A percentile compares a stretch with the other conserved stretches of the same genome.
Evolutionary conservation across 2,888 invertebrate species (phyloP).

Genomic region (Tineola bisselliella): DNA sequence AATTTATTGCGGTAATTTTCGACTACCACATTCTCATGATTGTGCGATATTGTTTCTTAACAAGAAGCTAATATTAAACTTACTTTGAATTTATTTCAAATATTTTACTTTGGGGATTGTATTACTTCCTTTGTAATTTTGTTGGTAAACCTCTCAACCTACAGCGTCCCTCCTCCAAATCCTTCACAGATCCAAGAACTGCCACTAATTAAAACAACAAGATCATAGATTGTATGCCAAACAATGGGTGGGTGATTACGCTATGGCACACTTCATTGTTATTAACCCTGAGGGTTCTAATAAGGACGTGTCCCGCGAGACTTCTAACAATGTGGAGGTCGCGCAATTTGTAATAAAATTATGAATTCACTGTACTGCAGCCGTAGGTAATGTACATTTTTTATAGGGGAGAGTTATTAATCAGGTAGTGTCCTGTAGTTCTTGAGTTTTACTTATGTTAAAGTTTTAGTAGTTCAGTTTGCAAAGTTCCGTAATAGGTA

Average conservation of each 20-base stretch:
- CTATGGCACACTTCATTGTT: conserved; percentile 2
- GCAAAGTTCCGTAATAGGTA: too few relatives aligned
- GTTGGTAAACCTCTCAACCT: too few relatives aligned
- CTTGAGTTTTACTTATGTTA: too few relatives aligned
- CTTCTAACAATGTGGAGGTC: not conserved
- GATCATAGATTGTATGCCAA: not conserved
- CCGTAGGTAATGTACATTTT: conserved; percentile 3
- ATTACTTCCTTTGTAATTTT: too few relatives aligned
- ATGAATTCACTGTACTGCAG: not conserved
- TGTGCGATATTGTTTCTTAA: not conserved
- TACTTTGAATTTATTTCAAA: too few relatives aligned
- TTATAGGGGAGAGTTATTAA: not conserved
- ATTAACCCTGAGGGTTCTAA: conserved; percentile 3
- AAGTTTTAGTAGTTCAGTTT: too few relatives aligned
- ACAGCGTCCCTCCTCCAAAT: too few relatives aligned
- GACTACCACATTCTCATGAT: not conserved
- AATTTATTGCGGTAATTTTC: not conserved
- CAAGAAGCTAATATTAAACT: too few relatives aligned
- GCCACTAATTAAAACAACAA: conserved; percentile 2
- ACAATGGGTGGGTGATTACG: conserved; percentile 7
- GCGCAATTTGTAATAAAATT: not conserved
- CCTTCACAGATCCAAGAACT: not conserved
- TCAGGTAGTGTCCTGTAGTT: not conserved
- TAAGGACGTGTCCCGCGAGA: not conserved
- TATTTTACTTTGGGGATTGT: too few relatives aligned